Conservation (phyloP, 2,888 invertebrate genomes). For the Agriotes lineatus region DNA sequence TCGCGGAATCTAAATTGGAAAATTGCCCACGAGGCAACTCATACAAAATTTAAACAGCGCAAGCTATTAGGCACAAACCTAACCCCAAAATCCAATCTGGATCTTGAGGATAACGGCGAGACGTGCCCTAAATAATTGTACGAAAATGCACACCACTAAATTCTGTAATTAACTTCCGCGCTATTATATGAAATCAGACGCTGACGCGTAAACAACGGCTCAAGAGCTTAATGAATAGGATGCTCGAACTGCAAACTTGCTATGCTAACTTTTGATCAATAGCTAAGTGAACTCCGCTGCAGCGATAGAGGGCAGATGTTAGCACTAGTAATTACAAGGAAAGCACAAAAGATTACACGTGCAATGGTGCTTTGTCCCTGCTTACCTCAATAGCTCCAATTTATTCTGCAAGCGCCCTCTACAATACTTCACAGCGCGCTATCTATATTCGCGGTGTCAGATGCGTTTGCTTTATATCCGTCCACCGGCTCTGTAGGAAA, state of each 20-base stretch:
- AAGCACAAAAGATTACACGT: conserved; percentile 18
- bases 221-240: conserved; percentile 44
- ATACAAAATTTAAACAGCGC: conserved; percentile 19
- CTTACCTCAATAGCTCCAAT: conserved; percentile 15
- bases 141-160: conserved; percentile 26
- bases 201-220: conserved; percentile 45
- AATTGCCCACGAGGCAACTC: conserved; percentile 27
- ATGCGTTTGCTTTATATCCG: conserved; percentile 15
- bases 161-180: conserved; percentile 43
- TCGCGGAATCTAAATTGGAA: conserved; percentile 30
- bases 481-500: background rate
- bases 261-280: conserved; percentile 42
- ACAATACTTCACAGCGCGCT: conserved; percentile 1
- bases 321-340: conserved; percentile 34
- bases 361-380: conserved; percentile 6
- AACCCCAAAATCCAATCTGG: conserved; percentile 19
- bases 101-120: background rate
- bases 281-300: conserved; percentile 41
- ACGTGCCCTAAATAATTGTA: conserved; percentile 26
- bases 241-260: conserved; percentile 41
- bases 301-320: conserved; percentile 32
- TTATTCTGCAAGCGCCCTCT: background rate
- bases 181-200: conserved; percentile 42
- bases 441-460: conserved; percentile 15
- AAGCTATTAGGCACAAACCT: conserved; percentile 2